Percentiles rank a stretch among this genome's conserved stretches.
Conservation (phyloP, 2,888 invertebrate genomes). For the Ichneumoninae sp. region DNA sequence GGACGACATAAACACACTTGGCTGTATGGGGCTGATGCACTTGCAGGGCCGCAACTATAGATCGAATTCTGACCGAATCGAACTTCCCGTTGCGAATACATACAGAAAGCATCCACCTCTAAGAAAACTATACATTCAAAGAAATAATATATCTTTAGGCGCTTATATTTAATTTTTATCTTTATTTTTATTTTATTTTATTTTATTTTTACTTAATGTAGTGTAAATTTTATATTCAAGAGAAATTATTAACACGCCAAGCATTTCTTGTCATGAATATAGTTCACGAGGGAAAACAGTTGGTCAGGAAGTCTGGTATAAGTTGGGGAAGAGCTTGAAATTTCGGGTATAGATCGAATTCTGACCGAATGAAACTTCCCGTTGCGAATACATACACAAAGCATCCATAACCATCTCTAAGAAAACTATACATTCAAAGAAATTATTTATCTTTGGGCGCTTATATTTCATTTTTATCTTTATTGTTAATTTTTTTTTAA, state of each 20-base stretch:
- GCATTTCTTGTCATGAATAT: background rate
- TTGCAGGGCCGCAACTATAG: conserved; percentile 68
- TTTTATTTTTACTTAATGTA: background rate
- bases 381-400: too few species aligned
- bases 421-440: too few species aligned
- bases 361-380: background rate
- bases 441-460: too few species aligned
- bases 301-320: background rate
- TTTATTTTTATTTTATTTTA: background rate
- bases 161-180: too few species aligned
- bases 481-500: background rate
- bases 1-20: conserved; percentile 47
- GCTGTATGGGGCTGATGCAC: conserved; percentile 61
- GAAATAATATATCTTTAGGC: too few species aligned
- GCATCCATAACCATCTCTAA: too few species aligned
- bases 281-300: background rate
- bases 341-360: conserved; percentile 7
- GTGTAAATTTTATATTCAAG: background rate
- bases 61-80: background rate
- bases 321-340: background rate
- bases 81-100: too few species aligned
- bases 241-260: background rate
- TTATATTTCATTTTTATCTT: too few species aligned
- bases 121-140: too few species aligned
- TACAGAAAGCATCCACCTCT: too few species aligned